These are phyloP conservation scores for Mesorhabditis belari DNA, from an alignment of 2,888 invertebrate genomes.

Conservation along the genomic window DNA sequence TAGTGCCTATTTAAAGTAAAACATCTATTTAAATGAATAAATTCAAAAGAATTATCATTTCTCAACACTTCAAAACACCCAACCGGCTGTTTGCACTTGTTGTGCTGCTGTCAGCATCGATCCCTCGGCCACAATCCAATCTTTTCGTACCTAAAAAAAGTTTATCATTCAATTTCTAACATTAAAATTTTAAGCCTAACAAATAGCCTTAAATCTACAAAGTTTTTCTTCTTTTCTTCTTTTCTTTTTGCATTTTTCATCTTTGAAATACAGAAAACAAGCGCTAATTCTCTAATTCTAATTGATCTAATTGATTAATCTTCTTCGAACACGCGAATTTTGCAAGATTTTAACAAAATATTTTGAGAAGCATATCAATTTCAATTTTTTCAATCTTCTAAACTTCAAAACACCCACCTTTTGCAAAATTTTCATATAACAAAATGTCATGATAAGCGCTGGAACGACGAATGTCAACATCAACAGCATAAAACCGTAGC, in stretches of 20 bases:
- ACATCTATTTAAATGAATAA: too few species aligned
- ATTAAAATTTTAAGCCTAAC: too few species aligned
- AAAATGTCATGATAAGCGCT: slow-evolving; percentile 46
- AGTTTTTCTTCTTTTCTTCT: background rate
- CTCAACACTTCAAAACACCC: too few species aligned
- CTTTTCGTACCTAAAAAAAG: slow-evolving; percentile 31
- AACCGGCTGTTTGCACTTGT: slow-evolving; percentile 26
- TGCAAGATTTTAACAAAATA: too few species aligned
- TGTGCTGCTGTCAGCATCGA: slow-evolving; percentile 51
- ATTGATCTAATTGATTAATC: too few species aligned
- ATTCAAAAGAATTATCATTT: too few species aligned
- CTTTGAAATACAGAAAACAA: background rate
- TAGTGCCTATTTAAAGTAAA: too few species aligned
- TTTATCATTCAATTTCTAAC: background rate
- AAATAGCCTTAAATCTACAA: too few species aligned
- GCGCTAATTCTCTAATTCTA: background rate
- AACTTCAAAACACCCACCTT: slow-evolving; percentile 26
- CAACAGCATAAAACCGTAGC: slow-evolving; percentile 33
- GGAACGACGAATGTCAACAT: slow-evolving; percentile 47
- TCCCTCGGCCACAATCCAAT: slow-evolving; percentile 50
- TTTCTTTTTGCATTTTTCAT: too few species aligned
- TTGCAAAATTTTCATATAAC: slow-evolving; percentile 51
- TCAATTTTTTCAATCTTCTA: background rate
- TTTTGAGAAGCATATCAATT: too few species aligned
- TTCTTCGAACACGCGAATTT: too few species aligned